These are phyloP conservation scores for Melanotaenia nigrans DNA, from an alignment of 2,797 vertebrate genomes.

Conservation along the genomic window DNA sequence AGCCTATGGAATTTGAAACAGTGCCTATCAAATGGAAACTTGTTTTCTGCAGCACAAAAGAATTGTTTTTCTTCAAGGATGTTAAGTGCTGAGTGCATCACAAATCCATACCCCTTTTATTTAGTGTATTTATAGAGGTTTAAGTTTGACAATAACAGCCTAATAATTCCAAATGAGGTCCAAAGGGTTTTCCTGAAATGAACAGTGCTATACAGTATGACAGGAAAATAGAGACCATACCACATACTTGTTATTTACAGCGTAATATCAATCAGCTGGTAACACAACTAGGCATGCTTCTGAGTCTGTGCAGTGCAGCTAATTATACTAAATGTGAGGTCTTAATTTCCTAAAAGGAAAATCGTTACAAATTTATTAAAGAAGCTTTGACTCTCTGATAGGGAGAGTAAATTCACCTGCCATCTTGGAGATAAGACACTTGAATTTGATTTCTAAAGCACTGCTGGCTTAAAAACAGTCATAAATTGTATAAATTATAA, in stretches of 20 bases:
- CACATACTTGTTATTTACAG: not conserved
- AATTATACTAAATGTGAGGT: not conserved
- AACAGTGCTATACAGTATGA: not conserved
- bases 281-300: not conserved
- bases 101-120: not conserved
- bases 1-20: not conserved
- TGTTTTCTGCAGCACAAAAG: not conserved
- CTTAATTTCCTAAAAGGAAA: not conserved
- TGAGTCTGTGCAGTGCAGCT: not conserved
- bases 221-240: not conserved
- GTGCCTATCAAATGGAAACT: slow-evolving; percentile 10
- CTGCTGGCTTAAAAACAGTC: not conserved
- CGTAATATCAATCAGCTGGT: not conserved
- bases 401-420: not conserved
- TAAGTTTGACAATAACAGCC: not conserved
- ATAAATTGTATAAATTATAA: not conserved
- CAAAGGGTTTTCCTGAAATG: slow-evolving; percentile 3
- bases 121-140: not conserved
- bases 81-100: not conserved
- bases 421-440: not conserved
- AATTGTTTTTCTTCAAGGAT: not conserved
- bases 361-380: not conserved
- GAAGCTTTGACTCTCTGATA: not conserved
- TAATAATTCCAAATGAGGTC: not conserved
- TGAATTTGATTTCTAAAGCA: not conserved